Evolutionary conservation across 64 coral and sea anemone species (phyloP).

Genomic region (Montipora foliosa): DNA sequence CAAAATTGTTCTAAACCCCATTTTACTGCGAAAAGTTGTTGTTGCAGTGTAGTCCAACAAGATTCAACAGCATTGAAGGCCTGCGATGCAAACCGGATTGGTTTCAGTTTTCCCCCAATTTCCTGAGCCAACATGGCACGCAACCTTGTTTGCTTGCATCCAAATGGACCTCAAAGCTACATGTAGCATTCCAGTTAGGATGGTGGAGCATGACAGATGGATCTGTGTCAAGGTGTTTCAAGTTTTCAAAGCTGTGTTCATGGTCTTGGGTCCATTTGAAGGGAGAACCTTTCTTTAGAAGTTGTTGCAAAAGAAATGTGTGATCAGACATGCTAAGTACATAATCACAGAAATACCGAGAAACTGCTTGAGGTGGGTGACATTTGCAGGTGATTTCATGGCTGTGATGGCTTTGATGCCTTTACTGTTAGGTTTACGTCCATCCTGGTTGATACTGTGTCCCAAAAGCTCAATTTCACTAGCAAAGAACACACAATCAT

Average conservation of each 20-base stretch:
- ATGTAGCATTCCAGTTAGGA: slow-evolving; percentile 11
- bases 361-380: not conserved
- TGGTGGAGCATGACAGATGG: not conserved
- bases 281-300: not conserved
- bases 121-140: slow-evolving; percentile 38
- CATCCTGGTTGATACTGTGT: slow-evolving; percentile 20
- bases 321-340: slow-evolving; percentile 4
- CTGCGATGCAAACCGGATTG: slow-evolving; percentile 31
- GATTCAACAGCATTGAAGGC: slow-evolving; percentile 13
- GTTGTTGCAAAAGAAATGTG: not conserved
- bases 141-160: slow-evolving; percentile 32
- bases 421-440: not conserved
- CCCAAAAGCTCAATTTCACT: slow-evolving; percentile 37
- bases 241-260: not conserved
- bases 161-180: slow-evolving; percentile 10
- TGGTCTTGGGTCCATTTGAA: slow-evolving; percentile 15
- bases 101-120: not conserved
- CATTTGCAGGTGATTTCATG: slow-evolving; percentile 2
- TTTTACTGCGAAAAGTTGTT: slow-evolving; percentile 21
- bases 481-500: slow-evolving; percentile 11
- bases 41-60: slow-evolving; percentile 6
- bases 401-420: slow-evolving; percentile 21
- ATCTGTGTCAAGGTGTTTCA: not conserved
- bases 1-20: slow-evolving; percentile 62
- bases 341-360: slow-evolving; percentile 31